A percentile compares a stretch with the other conserved stretches of the same genome.
Evolutionary conservation across 2,797 vertebrate species (phyloP).

Genomic region (Tiaroga cobitis): DNA sequence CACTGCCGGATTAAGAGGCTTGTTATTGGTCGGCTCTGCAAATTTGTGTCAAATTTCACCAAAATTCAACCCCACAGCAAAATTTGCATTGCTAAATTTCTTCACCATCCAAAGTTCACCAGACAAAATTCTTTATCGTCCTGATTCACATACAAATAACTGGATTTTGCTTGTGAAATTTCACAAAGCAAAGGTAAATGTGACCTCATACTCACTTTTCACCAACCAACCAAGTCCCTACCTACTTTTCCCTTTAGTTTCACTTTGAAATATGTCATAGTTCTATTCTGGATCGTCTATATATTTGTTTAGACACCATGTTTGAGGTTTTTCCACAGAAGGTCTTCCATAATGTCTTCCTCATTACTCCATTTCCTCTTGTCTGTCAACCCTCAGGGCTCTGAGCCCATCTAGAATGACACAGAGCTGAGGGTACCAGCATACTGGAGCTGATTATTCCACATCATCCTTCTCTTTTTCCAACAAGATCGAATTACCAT

Average conservation of each 20-base stretch:
- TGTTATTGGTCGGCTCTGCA: neutral
- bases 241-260: neutral
- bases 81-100: neutral
- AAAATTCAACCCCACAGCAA: neutral
- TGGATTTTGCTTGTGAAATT: neutral
- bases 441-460: conserved; percentile 45
- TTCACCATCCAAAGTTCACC: neutral
- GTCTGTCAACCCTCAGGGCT: conserved; percentile 50
- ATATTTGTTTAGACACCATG: conserved; percentile 2
- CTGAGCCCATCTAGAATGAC: conserved; percentile 56
- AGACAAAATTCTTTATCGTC: neutral
- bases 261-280: neutral
- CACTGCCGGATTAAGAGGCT: neutral
- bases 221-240: neutral
- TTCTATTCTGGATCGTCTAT: neutral
- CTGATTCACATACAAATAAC: too few species aligned
- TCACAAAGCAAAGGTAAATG: neutral
- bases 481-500: conserved; percentile 48
- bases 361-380: conserved; percentile 50
- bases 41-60: neutral
- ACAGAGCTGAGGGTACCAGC: conserved; percentile 55
- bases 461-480: conserved; percentile 29
- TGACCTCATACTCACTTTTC: neutral
- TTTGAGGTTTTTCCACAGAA: conserved; percentile 5
- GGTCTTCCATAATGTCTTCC: conserved; percentile 45